Base-by-base conservation (phyloP, 1,140 invertebrate genomes). In the Drosophila lini region DNA sequence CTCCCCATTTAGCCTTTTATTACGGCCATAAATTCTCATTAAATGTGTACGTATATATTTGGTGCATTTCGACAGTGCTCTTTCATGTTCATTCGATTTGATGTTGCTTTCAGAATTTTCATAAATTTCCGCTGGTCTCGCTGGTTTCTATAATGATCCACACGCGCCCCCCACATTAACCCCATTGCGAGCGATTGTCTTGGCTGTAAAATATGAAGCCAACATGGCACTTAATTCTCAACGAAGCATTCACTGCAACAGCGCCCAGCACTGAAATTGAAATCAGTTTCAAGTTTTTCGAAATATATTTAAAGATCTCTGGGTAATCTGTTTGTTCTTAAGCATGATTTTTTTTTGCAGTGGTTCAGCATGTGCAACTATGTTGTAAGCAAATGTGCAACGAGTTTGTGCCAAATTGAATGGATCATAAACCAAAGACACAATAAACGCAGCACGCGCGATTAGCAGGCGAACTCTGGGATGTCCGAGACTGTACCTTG, bases 361-460 rank as follows among this genome's bases (percentile, higher is more conserved):
- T 38, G 50, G 55, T 16, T 53, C 28, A 41, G 38, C 15, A 50
- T 32, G 22, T 55, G 55, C 56, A 70, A 70, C 57, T 44, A 58
- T 56, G 64, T 78, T 79, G 69, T 32, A 40, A 1, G 15, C 47
- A 16, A 50, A 25, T 50, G 60, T 56, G 48, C 28, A 25, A 34
- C 19, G 50, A 50, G 64, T 25, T 50, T 74, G 78, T 79, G 76
- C 77, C 69, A 62, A 79, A 79, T 74, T 47, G 74, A 76, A 84
- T 82, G 84, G 67, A 45, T 74, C 85, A 89, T 90, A 84, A 89
- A 90, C 63, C 67, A 79, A 84, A 84, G 78, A 90, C 65, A 89
- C 85, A 90, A 89, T 90, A 84, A 89, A 85, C 80, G 67, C 59
- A 45, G 38, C 74, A 74, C 63, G 69, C 58, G 22, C 60, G 67